A percentile compares a stretch with the other conserved stretches of the same genome.
phyloP scores from a whole-genome alignment of 2,113 vertebrate genomes.

The Hipposideros armiger region DNA sequence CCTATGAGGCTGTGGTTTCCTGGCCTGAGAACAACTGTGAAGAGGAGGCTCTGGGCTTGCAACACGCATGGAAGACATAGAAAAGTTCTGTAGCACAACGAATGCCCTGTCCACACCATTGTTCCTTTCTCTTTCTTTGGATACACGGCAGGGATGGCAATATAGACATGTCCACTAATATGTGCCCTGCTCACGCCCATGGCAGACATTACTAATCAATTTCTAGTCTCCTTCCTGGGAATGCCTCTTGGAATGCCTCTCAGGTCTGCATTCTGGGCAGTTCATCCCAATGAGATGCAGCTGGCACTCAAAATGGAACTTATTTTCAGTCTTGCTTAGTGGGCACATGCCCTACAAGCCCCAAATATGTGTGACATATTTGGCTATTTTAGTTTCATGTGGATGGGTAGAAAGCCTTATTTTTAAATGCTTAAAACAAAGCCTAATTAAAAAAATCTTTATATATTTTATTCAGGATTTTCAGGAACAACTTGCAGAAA shows the following conservation, averaged over 20 bases:
- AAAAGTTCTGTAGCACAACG: background rate
- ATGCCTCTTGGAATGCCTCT: too few species aligned
- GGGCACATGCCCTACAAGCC: accelerated
- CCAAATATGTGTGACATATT: background rate
- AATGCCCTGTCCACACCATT: accelerated
- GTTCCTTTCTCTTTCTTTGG: background rate
- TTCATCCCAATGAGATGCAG: background rate
- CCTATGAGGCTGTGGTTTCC: background rate
- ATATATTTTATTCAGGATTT: background rate
- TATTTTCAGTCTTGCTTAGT: background rate
- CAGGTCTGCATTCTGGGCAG: background rate
- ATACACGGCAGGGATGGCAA: background rate
- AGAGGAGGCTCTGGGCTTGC: background rate
- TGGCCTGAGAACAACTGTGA: background rate
- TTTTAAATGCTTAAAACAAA: background rate
- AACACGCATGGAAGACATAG: accelerated
- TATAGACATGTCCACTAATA: accelerated
- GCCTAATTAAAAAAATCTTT: background rate
- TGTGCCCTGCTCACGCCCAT: background rate
- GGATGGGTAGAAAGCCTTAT: background rate
- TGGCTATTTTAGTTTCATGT: background rate
- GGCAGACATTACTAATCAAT: background rate
- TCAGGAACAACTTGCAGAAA: background rate
- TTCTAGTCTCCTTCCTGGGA: background rate
- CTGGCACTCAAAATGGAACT: background rate